Conservation (phyloP, 1,140 invertebrate species). For the Linepithema humile region DNA sequence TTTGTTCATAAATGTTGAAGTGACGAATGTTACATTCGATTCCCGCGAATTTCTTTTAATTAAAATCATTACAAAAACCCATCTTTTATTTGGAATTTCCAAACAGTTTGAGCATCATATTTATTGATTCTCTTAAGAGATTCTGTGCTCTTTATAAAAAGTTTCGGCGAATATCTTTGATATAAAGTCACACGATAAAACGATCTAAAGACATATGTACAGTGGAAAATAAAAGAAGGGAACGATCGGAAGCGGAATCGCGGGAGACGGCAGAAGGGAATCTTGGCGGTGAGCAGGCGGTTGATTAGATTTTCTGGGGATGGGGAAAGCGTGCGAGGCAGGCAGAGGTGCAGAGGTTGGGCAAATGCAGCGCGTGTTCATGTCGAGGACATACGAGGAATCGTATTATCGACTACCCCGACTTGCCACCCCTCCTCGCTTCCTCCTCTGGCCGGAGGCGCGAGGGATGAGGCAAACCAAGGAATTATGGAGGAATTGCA, state of each 20-base stretch:
- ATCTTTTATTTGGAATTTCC: neutral
- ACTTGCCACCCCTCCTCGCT: conserved; percentile 20
- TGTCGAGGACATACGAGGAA: conserved; percentile 51
- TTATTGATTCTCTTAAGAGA: neutral
- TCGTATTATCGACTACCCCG: conserved; percentile 58
- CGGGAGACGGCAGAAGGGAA: neutral
- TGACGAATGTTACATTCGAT: neutral
- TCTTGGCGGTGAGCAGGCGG: conserved; percentile 25
- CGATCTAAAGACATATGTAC: neutral
- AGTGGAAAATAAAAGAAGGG: conserved; percentile 17
- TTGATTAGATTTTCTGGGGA: conserved; percentile 58
- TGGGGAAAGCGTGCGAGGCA: neutral
- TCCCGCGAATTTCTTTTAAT: neutral
- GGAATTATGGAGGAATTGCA: conserved; percentile 67
- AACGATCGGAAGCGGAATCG: neutral
- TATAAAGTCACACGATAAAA: neutral
- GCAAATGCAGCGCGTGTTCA: conserved; percentile 59
- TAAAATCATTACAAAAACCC: too few species aligned
- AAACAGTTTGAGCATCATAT: neutral
- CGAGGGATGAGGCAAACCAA: conserved; percentile 62
- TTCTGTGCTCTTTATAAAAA: neutral
- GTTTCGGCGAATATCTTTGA: neutral
- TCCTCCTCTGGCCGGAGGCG: conserved; percentile 19
- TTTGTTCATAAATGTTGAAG: neutral
- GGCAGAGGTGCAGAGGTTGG: conserved; percentile 19